phyloP scores from a whole-genome alignment of 2,113 vertebrate genomes.

The Lepus europaeus region DNA sequence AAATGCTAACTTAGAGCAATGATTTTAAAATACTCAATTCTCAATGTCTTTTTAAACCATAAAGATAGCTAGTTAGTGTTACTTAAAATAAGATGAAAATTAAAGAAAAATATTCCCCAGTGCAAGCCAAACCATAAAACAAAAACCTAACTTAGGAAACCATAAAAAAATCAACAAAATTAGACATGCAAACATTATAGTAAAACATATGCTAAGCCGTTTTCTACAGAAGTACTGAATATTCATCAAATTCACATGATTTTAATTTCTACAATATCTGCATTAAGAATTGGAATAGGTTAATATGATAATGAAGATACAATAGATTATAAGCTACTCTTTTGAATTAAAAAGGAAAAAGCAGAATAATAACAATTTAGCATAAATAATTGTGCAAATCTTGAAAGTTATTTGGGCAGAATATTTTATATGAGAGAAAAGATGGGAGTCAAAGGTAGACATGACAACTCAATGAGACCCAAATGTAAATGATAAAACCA shows the following conservation, averaged over 20 bases:
- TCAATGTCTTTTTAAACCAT: constrained; percentile 65
- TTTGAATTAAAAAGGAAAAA: constrained; percentile 64
- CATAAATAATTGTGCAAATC: constrained; percentile 62
- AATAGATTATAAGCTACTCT: constrained; percentile 50
- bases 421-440: constrained; percentile 76
- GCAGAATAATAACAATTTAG: background rate
- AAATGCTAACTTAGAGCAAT: background rate
- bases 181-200: constrained; percentile 71
- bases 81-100: constrained; percentile 73
- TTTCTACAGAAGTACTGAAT: constrained; percentile 54
- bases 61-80: constrained; percentile 57
- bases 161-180: constrained; percentile 80
- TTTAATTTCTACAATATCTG: constrained; percentile 80
- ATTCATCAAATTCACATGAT: constrained; percentile 72
- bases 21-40: constrained; percentile 63
- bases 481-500: constrained; percentile 83
- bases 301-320: constrained; percentile 57
- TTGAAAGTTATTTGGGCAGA: constrained; percentile 68
- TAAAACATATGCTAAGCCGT: constrained; percentile 55
- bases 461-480: constrained; percentile 75
- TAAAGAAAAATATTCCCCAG: constrained; percentile 74
- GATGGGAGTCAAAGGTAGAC: constrained; percentile 77
- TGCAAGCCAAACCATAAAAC: constrained; percentile 62
- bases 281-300: constrained; percentile 65
- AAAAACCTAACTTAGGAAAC: constrained; percentile 65